Evolutionary conservation across 2,888 invertebrate genomes (phyloP), one percentile per base, ranked within the genome.

Genomic region (Nomada ferruginata): DNA sequence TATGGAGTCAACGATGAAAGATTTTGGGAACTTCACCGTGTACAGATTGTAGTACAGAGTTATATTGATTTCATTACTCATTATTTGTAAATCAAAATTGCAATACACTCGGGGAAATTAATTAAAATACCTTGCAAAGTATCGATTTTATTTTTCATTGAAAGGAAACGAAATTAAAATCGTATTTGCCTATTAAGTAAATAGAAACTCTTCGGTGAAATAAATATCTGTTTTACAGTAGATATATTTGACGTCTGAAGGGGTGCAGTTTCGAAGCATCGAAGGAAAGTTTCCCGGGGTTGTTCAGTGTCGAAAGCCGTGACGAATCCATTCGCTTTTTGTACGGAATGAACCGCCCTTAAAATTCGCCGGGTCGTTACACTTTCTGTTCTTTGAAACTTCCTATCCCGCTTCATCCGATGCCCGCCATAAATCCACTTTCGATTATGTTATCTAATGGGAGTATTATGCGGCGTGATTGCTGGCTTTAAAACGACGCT

Each of bases 361-460:
- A 82, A 83, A 83, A 82, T 79, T 69, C 69, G 69, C 72, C 65
- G 72, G 47, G 64, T 70, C 82, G 63, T 82, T 84, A 76, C 20
- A 73, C 69, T 76, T 63, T 69, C 75, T 70, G 79, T 82, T 76
- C 82, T 73, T 73, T 7, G 65, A 76, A 84, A 76, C 76, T 82
- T 70, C 53, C 75, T 79, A 82, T 79, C 79, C 76, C 79, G 73
- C 76, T 76, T 84, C 76, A 79, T 85, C 84, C 82, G 83, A 76
- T 71, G 80, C 70, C 83, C 83, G 80, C 85, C 92, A 92, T 92
- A 93, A 93, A 93, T 93, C 92, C 91, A 91, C 91, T 92, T 93
- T 93, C 92, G 93, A 93, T 92, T 93, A 93, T 93, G 91, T 92
- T 90, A 92, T 92, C 93, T 93, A 93, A 93, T 92, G 92, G 91